Base-by-base conservation (phyloP, 2,113 vertebrate genomes). In the Apaloderma vittatum region DNA sequence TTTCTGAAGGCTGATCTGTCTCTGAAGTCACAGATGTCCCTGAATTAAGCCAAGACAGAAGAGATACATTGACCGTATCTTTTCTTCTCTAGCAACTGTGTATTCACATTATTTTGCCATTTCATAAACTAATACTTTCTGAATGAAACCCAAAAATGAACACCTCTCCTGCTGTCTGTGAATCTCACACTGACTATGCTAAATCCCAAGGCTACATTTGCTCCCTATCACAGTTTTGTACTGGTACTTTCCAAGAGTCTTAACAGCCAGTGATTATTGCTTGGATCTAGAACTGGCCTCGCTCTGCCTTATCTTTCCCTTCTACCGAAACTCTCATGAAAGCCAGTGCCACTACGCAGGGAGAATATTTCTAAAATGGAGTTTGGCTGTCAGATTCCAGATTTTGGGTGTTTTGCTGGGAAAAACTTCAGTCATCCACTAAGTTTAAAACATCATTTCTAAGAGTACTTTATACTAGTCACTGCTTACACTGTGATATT, bases 11-110 rank as follows among this genome's bases (percentile, higher is more conserved):
- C 68, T 86, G 70, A 91, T 82, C 36, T 68, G 70, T 49, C 45
- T 88, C 0, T 71, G 73, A 78, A 91, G 91, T 49, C 95, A 49
- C 83, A 94, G 68, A 93, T 84, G 90, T 63, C 97, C 79, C 90
- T 81, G 88, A 71, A 37, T 15, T 5, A 12, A 88, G 83, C 48
- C 92, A 67, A 75, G 72, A 27, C 37, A 81, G n/a, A 73, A 37
- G 10, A 87, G 45, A 74, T 26, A 65, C 19, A 37, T 52, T 11
- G 57, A 4, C 65, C 32, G 2, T 4, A 43, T 57, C 57, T 80
- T 6, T n/a, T n/a, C 68, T 84, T 67, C 79, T 92, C 86, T 70
- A 85, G 80, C 46, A 95, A 75, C 16, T 27, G 13, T 5, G 11
- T n/a, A 19, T 22, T 49, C 86, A 51, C 40, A 48, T 89, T 68